phyloP scores from a whole-genome alignment of 2,797 vertebrate species.

The Champsocephalus esox region DNA sequence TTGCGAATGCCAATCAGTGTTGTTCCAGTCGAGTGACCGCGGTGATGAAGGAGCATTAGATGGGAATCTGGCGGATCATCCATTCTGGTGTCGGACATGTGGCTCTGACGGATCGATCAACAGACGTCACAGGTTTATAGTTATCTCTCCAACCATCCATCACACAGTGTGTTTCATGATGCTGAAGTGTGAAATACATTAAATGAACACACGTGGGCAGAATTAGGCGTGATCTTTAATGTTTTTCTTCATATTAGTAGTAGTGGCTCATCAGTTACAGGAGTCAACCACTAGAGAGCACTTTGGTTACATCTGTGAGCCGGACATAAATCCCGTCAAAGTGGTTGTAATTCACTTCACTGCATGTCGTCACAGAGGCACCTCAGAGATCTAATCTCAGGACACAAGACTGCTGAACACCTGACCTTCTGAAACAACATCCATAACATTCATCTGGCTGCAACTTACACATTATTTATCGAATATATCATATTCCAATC shows the following conservation, averaged over 20 bases:
- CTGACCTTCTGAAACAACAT: too few relatives aligned
- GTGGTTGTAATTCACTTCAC: background rate
- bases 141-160: slow-evolving; percentile 52
- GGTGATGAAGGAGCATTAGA: slow-evolving; percentile 42
- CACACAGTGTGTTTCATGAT: slow-evolving; percentile 24
- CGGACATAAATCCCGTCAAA: background rate
- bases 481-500: too few relatives aligned
- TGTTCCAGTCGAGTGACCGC: slow-evolving; percentile 7
- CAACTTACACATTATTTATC: too few relatives aligned
- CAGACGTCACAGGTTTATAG: slow-evolving; percentile 42
- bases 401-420: too few relatives aligned
- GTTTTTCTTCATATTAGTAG: background rate
- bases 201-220: background rate
- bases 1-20: slow-evolving; percentile 24
- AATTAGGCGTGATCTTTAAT: background rate
- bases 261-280: slow-evolving; percentile 19
- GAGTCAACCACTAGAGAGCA: slow-evolving; percentile 44
- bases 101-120: slow-evolving; percentile 42
- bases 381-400: background rate
- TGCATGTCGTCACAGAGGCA: slow-evolving; percentile 30
- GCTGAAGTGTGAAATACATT: background rate
- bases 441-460: too few relatives aligned
- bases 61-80: slow-evolving; percentile 41
- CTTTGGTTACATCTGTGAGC: slow-evolving; percentile 16
- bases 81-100: slow-evolving; percentile 45